Evolutionary conservation across 2,113 vertebrate genomes (phyloP).

Genomic region (Nothoprocta perdicaria): DNA sequence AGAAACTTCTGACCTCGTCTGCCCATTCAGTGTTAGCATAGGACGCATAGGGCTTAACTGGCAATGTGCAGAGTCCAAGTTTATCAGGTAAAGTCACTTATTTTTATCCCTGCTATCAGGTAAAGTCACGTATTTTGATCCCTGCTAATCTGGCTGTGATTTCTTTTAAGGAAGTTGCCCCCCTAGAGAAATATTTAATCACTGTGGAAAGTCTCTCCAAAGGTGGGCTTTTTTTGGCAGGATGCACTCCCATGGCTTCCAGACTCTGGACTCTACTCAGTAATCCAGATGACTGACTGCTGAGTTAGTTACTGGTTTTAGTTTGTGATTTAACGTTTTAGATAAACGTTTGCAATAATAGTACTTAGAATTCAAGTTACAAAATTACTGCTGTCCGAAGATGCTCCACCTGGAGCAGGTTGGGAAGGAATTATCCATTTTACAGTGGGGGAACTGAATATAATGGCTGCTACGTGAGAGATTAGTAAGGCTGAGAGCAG

Average conservation of each 20-base stretch:
- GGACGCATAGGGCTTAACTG: neutral
- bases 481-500: neutral
- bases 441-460: neutral
- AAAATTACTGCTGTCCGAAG: neutral
- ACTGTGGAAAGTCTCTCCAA: neutral
- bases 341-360: conserved; percentile 52
- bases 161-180: neutral
- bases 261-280: conserved; percentile 48
- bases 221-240: conserved; percentile 56
- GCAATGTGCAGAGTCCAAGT: neutral
- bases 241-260: neutral
- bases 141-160: neutral
- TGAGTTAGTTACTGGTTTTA: conserved; percentile 7
- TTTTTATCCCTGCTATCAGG: neutral
- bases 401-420: neutral
- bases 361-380: conserved; percentile 3
- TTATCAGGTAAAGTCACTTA: neutral
- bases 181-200: neutral
- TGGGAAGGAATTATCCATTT: neutral
- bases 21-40: neutral
- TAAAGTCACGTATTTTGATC: neutral
- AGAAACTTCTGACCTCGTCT: neutral
- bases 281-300: conserved; percentile 5
- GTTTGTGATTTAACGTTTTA: too few species aligned
- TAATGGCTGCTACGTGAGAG: neutral